These are phyloP conservation scores for Melanocharis versteri DNA, from an alignment of 2,113 vertebrate species.

Conservation along the genomic window DNA sequence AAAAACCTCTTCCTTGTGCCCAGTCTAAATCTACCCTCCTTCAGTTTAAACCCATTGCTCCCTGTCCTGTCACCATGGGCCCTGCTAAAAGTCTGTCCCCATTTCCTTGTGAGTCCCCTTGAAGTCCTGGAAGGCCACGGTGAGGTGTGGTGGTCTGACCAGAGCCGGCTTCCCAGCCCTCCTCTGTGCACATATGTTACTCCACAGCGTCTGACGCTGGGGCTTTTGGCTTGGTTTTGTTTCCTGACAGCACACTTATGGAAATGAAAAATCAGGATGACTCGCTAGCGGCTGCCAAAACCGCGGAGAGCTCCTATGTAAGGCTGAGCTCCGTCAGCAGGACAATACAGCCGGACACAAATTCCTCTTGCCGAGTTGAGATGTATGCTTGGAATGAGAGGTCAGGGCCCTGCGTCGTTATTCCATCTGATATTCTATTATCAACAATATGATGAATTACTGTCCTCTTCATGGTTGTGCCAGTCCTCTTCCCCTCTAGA, in stretches of 20 bases:
- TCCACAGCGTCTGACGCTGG: not conserved
- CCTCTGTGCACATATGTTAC: fast-evolving
- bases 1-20: not conserved
- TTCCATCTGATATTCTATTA: not conserved
- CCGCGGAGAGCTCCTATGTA: not conserved
- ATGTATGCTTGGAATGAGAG: constrained; percentile 1
- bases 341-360: not conserved
- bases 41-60: not conserved
- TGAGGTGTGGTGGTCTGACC: not conserved
- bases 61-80: not conserved
- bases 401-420: not conserved
- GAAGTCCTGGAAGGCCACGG: not conserved
- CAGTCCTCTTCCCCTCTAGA: not conserved
- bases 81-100: not conserved
- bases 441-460: not conserved
- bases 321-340: not conserved
- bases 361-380: not conserved
- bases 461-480: not conserved
- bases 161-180: not conserved
- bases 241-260: not conserved
- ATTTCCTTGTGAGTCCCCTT: not conserved
- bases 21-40: not conserved
- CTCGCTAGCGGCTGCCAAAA: not conserved
- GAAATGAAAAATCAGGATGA: not conserved
- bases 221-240: not conserved